Evolutionary conservation across 1,140 invertebrate species (phyloP), one percentile per base, ranked within the genome.

Genomic region (Ips typographus): DNA sequence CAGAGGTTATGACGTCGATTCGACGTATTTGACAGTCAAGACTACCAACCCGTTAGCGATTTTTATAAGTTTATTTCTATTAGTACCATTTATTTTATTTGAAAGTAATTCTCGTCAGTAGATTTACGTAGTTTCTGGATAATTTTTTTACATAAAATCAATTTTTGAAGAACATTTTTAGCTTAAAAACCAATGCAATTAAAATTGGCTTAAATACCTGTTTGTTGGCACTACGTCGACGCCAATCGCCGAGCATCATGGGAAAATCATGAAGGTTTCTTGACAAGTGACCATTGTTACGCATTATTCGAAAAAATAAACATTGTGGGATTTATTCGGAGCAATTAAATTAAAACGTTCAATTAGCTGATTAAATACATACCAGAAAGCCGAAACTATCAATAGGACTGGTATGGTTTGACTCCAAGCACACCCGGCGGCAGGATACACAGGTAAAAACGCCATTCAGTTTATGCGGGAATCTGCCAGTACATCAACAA

Each of bases 211-310:
- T 62, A 62, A 68, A 62, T 40, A 68, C 58, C 59, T 58, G 71
- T 72, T 65, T 38, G 76, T 79, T 80, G 78, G 77, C 71, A 75
- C 63, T 74, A 68, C 72, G 76, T 68, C 72, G 78, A 80, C 78
- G 78, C 78, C 73, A 75, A 78, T 68, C 61, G 65, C 70, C 72
- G 56, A 71, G 77, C 62, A 78, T 77, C 73, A 74, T 78, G 77
- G 77, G 76, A 74, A 75, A 74, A 72, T 75, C 71, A 80, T 77
- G 78, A 76, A 77, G 72, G 76, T 78, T 71, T 43, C 75, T 53
- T 77, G 78, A 78, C 77, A 77, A 79, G 78, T 80, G 73, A 76
- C 63, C 64, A 72, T 76, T 75, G 74, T 74, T 74, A 73, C 71
- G 70, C 73, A 71, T 74, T 73, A 76, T 63, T 57, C 44, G 37